Evolutionary conservation across 2,888 invertebrate genomes (phyloP), one percentile per base, ranked within the genome.

Genomic region (Lasius fuliginosus): DNA sequence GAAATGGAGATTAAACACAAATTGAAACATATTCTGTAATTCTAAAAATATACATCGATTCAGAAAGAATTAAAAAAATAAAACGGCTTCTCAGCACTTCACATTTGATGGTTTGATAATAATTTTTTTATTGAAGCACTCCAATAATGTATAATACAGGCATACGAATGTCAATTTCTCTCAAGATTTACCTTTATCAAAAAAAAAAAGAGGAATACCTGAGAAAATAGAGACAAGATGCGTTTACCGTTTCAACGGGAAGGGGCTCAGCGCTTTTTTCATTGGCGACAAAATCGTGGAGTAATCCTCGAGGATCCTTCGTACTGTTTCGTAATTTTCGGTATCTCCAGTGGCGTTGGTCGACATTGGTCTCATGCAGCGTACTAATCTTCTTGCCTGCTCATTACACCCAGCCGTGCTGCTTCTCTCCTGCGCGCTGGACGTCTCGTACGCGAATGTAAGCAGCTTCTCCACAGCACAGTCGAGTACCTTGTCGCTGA

Each of bases 391-490:
- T 36, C 18, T 65, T 4, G 90, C 82, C 30, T 82, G 64, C 8
- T n/a, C 1, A 9, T 3, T 23, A 27, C 90, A 90, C 4, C 62
- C 85, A 0, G 8, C 5, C 36, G 23, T 46, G 23, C 49, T 75
- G 8, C 33, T 69, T 12, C 6, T 69, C 67, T 42, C 65, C 8
- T 60, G 64, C n/a, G 46, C 58, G 18, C 76, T 62, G 58, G 87
- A 83, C 56, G 84, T 75, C 18, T 87, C 85, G 18, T 68, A 79
- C 18, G 90, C 83, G 76, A 91, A 90, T 4, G 89, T 81, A 1
- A 93, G 82, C 33, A 94, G 86, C 71, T 92, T 93, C n/a, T 82
- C 23, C 27, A 91, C 87, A 1, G 87, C 89, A 68, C 94, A 94
- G 69, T 94, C 92, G 58, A 94, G 87, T 30, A 93, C 84, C 1